Evolutionary conservation across 1,140 invertebrate species (phyloP), one percentile per base, ranked within the genome.

Genomic region (Augochlora pura): DNA sequence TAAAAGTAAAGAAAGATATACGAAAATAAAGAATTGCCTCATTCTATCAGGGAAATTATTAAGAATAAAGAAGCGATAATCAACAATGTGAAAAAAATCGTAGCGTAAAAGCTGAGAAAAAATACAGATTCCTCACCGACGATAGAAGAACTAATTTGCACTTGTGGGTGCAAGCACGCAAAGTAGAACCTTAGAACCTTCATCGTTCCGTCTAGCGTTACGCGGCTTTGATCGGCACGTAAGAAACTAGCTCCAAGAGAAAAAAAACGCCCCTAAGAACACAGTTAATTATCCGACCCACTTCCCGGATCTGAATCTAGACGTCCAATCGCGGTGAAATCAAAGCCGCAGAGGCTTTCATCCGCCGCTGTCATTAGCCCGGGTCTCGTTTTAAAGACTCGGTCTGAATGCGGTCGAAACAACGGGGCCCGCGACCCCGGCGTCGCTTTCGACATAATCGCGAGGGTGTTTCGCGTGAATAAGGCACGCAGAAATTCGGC

Each of bases 401-500:
- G 66, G 64, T 57, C 68, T 75, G 70, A 75, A 77, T 81, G 69
- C 39, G 42, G 4, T 5, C 38, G 65, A 74, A 79, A 84, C 81
- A 85, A 83, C 83, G 39, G 57, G 69, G 23, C 66, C 23, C 46
- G 46, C 63, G 39, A 62, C 49, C 54, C 46, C 66, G 39, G 12
- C 66, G 23, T 57, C 42, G 25, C 46, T 64, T 21, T 14, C 18
- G 62, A 32, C 42, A 69, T 69, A 68, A 77, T 74, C 62, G 38
- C 67, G 69, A 73, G 83, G 78, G 73, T 62, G 82, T 74, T 42
- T 73, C 76, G 84, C 71, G 77, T 80, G 81, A 86, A 82, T 78
- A 78, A 83, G 84, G 72, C 82, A 73, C 77, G 77, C 76, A 54
- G 86, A 86, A 91, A 88, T 91, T 87, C 88, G 85, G 80, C 84